A percentile compares a stretch with the other conserved stretches of the same genome.
These are phyloP conservation scores for Basileuterus tristriatus DNA, from an alignment of 2,797 vertebrate species.

Conservation along the genomic window DNA sequence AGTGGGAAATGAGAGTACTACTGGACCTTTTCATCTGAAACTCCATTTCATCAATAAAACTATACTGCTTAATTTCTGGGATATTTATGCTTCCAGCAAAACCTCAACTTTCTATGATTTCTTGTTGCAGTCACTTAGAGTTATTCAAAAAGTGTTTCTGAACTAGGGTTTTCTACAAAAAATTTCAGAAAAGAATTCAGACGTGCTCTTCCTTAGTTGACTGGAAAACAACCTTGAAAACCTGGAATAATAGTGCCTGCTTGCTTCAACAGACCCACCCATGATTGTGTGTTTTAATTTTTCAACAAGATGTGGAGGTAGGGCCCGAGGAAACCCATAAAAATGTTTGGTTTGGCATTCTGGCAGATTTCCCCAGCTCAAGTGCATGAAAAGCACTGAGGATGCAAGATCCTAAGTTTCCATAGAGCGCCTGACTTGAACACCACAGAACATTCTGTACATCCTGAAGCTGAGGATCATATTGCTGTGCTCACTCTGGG, in stretches of 20 bases:
- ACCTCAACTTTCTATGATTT: neutral
- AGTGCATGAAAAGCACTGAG: conserved; percentile 44
- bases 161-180: neutral
- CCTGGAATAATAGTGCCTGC: conserved; percentile 43
- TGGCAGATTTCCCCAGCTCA: conserved; percentile 49
- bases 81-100: neutral
- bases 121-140: neutral
- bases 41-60: neutral
- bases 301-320: conserved; percentile 59
- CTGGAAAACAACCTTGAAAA: conserved; percentile 37
- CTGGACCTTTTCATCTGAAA: neutral
- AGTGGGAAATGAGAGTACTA: neutral
- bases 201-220: neutral
- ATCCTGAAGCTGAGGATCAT: conserved; percentile 25
- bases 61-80: neutral
- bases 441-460: conserved; percentile 71
- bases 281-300: conserved; percentile 63
- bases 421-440: conserved; percentile 36
- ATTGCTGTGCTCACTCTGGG: conserved; percentile 39
- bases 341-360: conserved; percentile 77
- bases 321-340: conserved; percentile 67
- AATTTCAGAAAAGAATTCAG: neutral
- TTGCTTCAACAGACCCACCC: conserved; percentile 51
- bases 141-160: neutral
- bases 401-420: conserved; percentile 63